Evolutionary conservation across 2,113 vertebrate species (phyloP), one percentile per base, ranked within the genome.

Genomic region (Numenius arquata): DNA sequence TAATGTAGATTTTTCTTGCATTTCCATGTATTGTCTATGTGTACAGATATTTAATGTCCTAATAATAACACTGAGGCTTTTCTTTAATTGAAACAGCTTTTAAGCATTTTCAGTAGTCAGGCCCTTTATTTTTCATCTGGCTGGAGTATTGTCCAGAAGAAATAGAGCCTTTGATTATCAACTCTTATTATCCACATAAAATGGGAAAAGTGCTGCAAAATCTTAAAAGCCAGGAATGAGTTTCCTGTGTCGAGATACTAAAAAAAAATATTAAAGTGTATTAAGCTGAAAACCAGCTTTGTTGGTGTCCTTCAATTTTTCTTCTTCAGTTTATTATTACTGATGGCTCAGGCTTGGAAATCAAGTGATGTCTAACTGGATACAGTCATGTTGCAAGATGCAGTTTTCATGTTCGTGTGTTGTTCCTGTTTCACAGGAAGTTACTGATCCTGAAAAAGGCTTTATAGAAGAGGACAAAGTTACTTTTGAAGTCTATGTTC

Each of bases 401-500:
- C 23, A 55, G 71, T 88, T 86, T 81, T 89, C 73, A 85, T 74
- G 34, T 86, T 92, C 2, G 1, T 52, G 43, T 89, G 19, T 95
- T 36, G 4, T 86, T 95, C 26, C 5, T 82, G 38, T 96, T 95
- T 95, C 97, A 82, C 82, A 99, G 99, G 99, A 99, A 97, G 99
- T 99, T 97, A 99, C 99, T 59, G 99, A 99, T 98, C 99, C 99
- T 86, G 99, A 99, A 95, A 99, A 99, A 97, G 99, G 99, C 90
- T 99, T 99, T 96, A 98, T 99, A 65, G 99, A 99, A 79, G 99
- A 99, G 32, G 99, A 99, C 97, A 99, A 99, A 98, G 99, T 99
- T 95, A 99, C 99, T 52, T 99, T 99, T 95, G 99, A 99, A 98
- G 99, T 99, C 91, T 99, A 99, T 63, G 99, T 99, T 84, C 99